phyloP scores from a whole-genome alignment of 2,888 invertebrate genomes.

The Empis stercorea region DNA sequence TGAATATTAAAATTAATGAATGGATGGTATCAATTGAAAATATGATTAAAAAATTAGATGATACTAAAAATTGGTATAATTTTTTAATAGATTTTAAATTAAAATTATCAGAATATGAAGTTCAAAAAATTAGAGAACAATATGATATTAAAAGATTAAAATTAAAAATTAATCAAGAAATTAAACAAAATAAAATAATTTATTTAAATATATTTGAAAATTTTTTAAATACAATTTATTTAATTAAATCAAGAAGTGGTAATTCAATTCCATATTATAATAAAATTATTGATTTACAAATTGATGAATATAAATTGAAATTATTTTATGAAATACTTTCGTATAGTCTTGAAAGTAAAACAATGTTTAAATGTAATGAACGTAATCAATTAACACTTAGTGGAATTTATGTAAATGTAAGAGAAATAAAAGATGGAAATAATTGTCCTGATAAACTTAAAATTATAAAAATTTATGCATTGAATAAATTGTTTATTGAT shows the following conservation, averaged over 20 bases:
- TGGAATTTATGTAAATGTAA: background rate
- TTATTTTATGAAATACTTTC: too few relatives aligned
- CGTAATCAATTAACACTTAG: background rate
- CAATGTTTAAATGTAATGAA: background rate
- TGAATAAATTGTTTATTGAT: conserved; percentile 7
- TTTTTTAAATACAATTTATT: background rate
- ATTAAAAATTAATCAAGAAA: background rate
- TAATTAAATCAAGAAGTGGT: background rate
- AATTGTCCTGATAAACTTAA: background rate
- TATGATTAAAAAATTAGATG: background rate
- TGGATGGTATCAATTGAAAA: background rate
- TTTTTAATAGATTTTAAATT: too few relatives aligned
- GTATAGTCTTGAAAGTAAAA: too few relatives aligned
- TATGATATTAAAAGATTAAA: background rate
- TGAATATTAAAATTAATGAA: background rate
- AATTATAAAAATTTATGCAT: conserved; percentile 3
- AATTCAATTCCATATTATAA: background rate
- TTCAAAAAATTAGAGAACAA: too few relatives aligned
- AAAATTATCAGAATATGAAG: too few relatives aligned
- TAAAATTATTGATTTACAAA: background rate
- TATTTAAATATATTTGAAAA: background rate
- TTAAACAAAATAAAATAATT: background rate
- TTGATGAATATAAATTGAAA: background rate
- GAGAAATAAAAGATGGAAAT: background rate
- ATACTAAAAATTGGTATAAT: background rate